phyloP scores from a whole-genome alignment of 2,797 vertebrate species.

The Betta splendens region DNA sequence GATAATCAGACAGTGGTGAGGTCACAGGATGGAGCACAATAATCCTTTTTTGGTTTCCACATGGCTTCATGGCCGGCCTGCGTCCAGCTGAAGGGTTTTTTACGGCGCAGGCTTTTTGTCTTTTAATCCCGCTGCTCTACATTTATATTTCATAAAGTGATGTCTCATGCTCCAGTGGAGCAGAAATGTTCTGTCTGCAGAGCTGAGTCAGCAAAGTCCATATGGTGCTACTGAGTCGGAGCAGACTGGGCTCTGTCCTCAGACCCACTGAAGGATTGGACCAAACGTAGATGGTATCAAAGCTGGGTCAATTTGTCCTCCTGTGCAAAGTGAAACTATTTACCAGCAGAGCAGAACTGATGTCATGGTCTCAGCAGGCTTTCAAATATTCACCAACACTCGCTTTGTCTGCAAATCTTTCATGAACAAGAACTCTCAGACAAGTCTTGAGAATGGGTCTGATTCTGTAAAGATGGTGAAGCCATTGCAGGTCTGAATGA shows the following conservation, averaged over 20 bases:
- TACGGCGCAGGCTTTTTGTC: not conserved
- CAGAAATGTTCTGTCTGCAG: slow-evolving; percentile 1
- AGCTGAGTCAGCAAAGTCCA: slow-evolving; percentile 11
- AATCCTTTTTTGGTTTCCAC: not conserved
- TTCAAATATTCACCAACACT: not conserved
- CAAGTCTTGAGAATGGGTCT: not conserved
- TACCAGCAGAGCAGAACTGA: not conserved
- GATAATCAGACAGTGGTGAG: not conserved
- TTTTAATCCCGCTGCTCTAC: not conserved
- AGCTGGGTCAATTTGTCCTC: no score
- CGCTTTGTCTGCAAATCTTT: not conserved
- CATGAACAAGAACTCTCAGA: not conserved
- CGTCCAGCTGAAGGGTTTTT: not conserved
- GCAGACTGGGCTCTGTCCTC: not conserved
- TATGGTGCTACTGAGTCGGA: not conserved
- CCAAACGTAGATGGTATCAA: not conserved
- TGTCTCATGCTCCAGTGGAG: slow-evolving; percentile 19
- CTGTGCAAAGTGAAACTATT: no score
- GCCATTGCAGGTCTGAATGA: no score
- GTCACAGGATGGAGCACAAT: not conserved
- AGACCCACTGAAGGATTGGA: not conserved
- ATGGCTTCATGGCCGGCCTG: not conserved
- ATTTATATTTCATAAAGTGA: slow-evolving; percentile 25
- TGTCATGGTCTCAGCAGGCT: not conserved
- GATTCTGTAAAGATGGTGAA: no score